Percentiles rank a stretch among this genome's conserved stretches.
These are phyloP conservation scores for Chaunax sp. DNA, from an alignment of 2,797 vertebrate species.

Conservation along the genomic window DNA sequence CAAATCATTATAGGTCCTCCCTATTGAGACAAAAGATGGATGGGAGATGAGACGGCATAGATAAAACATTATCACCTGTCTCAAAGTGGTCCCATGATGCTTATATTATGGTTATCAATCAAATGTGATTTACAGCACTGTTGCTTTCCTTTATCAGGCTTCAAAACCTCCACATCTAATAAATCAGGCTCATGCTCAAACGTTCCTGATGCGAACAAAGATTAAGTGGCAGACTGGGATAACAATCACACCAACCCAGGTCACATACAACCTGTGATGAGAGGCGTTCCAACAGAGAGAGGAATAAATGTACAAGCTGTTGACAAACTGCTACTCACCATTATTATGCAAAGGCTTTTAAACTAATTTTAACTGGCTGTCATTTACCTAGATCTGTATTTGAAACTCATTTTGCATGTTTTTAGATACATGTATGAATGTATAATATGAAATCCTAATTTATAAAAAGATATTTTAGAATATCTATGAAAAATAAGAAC, in stretches of 20 bases:
- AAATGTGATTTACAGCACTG: background rate
- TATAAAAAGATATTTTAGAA: background rate
- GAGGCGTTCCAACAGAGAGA: slow-evolving; percentile 5
- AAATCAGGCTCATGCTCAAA: background rate
- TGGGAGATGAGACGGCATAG: background rate
- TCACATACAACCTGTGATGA: slow-evolving; percentile 2
- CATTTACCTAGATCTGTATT: background rate
- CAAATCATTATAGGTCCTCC: slow-evolving; percentile 97
- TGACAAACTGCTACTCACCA: slow-evolving; percentile 3
- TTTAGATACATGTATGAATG: background rate
- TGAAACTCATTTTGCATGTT: background rate
- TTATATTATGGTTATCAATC: background rate
- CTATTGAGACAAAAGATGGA: slow-evolving; percentile 68
- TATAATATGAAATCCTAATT: background rate
- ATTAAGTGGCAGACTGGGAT: slow-evolving; percentile 7
- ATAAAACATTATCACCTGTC: too few relatives aligned
- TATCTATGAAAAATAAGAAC: background rate
- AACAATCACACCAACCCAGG: background rate
- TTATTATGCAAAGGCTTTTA: background rate
- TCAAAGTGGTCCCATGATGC: too few relatives aligned
- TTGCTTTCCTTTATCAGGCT: background rate
- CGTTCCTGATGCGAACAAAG: slow-evolving; percentile 1
- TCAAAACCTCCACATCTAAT: background rate
- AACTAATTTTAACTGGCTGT: background rate
- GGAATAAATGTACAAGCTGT: slow-evolving; percentile 9